phyloP scores from a whole-genome alignment of 2,113 vertebrate genomes.

The Smithornis capensis region DNA sequence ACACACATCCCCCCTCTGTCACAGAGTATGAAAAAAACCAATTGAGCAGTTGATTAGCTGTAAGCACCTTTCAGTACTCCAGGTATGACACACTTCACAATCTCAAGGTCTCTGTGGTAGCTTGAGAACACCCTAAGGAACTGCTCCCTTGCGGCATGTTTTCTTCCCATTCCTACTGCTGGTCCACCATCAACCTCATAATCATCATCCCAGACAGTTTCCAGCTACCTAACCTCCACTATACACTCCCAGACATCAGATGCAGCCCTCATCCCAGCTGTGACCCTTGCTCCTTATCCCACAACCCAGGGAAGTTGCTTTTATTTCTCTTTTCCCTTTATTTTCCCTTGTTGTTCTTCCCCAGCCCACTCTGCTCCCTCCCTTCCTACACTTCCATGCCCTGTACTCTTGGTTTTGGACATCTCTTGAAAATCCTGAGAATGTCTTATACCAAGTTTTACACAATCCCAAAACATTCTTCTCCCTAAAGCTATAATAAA shows the following conservation, averaged over 20 bases:
- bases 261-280: neutral
- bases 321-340: neutral
- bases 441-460: neutral
- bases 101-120: neutral
- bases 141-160: neutral
- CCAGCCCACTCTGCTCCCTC: neutral
- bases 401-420: neutral
- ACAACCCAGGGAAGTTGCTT: neutral
- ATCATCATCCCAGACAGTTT: neutral
- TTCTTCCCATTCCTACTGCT: neutral
- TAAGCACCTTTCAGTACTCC: neutral
- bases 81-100: neutral
- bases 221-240: neutral
- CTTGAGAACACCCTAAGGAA: neutral
- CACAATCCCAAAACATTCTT: neutral
- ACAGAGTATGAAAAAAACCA: neutral
- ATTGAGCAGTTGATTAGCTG: neutral
- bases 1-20: neutral
- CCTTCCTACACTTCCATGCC: neutral
- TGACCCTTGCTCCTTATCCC: neutral
- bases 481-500: neutral
- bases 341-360: neutral
- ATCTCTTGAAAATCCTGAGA: neutral
- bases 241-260: rapidly evolving
- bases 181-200: neutral